A percentile compares a stretch with the other conserved stretches of the same genome.
Evolutionary conservation across 2,797 vertebrate species (phyloP).

Genomic region (Molossus alvarezi): DNA sequence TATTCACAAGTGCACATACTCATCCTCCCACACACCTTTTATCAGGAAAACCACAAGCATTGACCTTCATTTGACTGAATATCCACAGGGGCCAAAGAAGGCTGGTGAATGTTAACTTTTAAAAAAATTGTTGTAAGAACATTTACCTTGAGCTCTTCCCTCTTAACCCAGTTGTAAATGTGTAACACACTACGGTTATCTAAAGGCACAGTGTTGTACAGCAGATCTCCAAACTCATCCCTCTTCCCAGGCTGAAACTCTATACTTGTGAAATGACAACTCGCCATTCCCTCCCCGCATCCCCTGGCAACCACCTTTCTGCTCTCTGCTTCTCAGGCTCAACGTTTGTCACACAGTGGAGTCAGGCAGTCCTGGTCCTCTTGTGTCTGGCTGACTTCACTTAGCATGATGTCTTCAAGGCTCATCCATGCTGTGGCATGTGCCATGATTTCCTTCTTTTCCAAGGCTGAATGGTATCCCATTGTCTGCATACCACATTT

Average conservation of each 20-base stretch:
- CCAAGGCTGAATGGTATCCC: background rate
- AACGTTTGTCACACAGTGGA: background rate
- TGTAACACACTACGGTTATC: background rate
- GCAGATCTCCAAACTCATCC: background rate
- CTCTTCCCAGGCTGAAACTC: background rate
- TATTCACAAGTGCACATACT: background rate
- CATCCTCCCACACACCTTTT: background rate
- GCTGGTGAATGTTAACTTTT: background rate
- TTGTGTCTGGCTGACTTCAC: conserved; percentile 18
- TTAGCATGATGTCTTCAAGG: background rate
- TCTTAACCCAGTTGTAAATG: background rate
- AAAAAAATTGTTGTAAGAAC: background rate
- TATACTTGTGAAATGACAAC: background rate
- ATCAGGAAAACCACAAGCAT: background rate
- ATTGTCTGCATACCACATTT: background rate
- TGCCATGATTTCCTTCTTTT: background rate
- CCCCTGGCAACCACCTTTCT: background rate
- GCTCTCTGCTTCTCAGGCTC: background rate
- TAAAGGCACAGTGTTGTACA: rapidly evolving
- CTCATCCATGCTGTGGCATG: background rate
- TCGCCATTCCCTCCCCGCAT: background rate
- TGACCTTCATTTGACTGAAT: background rate
- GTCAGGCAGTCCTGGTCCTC: background rate
- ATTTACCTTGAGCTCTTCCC: background rate
- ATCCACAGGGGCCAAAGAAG: conserved; percentile 25